A percentile compares a stretch with the other conserved stretches of the same genome.
Evolutionary conservation across 2,888 invertebrate genomes (phyloP).

Genomic region (Eustalomyia histrio): DNA sequence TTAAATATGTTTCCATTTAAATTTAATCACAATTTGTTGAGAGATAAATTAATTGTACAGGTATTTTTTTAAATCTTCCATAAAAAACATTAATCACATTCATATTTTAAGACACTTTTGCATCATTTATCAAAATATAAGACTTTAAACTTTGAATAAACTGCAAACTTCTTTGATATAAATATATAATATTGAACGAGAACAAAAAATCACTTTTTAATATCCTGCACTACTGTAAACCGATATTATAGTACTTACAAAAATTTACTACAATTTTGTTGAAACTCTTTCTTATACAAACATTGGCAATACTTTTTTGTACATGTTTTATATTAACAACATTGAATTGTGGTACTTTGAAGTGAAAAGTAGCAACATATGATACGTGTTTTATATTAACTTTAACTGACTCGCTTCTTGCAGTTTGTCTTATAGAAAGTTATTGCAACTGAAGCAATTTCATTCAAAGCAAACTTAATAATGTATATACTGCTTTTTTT

Average conservation of each 20-base stretch:
- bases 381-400: neutral
- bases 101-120: neutral
- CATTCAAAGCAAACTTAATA: constrained; percentile 21
- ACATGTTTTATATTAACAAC: neutral
- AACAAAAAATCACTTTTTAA: too few species aligned
- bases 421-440: constrained; percentile 17
- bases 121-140: neutral
- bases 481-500: constrained; percentile 17
- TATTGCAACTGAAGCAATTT: constrained; percentile 26
- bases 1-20: too few species aligned
- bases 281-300: neutral
- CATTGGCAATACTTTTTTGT: constrained; percentile 25
- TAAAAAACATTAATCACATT: neutral
- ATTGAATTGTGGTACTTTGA: neutral
- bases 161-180: neutral
- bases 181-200: neutral
- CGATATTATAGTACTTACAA: too few species aligned
- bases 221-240: too few species aligned
- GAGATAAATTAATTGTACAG: too few species aligned
- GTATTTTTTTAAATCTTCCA: too few species aligned
- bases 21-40: too few species aligned
- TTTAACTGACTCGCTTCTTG: neutral
- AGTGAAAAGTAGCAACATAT: constrained; percentile 35
- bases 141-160: neutral
- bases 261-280: neutral